phyloP scores from a whole-genome alignment of 1,140 invertebrate genomes.

The Apis laboriosa region DNA sequence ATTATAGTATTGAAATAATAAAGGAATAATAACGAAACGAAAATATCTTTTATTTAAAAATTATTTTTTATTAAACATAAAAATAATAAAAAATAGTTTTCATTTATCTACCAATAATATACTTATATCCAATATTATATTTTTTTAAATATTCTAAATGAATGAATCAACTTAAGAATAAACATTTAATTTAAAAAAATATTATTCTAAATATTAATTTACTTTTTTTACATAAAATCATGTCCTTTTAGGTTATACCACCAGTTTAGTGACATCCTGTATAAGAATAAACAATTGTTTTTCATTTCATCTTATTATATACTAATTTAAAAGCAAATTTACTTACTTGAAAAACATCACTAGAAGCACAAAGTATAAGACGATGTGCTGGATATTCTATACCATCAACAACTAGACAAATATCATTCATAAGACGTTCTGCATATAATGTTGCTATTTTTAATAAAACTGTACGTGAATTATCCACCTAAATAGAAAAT shows the following conservation, averaged over 20 bases:
- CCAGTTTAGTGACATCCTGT: neutral
- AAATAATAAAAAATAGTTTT: neutral
- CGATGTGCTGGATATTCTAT: conserved; percentile 93
- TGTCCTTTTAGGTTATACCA: neutral
- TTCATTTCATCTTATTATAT: neutral
- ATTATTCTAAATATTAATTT: neutral
- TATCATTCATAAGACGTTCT: conserved; percentile 92
- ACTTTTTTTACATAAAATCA: neutral
- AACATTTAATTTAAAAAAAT: neutral
- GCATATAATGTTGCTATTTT: conserved; percentile 92
- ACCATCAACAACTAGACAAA: conserved; percentile 90
- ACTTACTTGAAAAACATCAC: conserved; percentile 95
- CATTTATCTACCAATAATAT: too few relatives aligned
- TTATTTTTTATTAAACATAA: neutral
- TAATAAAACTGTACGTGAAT: conserved; percentile 88
- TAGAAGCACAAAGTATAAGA: conserved; percentile 95
- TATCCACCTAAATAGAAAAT: conserved; percentile 85
- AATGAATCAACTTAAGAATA: neutral
- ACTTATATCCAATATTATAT: neutral
- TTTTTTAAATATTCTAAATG: neutral
- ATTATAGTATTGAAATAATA: neutral
- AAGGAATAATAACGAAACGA: neutral
- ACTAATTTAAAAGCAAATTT: conserved; percentile 4
- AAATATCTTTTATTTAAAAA: neutral
- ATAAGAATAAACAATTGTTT: neutral